A percentile compares a stretch with the other conserved stretches of the same genome.
Conservation (phyloP, 2,113 vertebrate genomes). For the Halichoeres trimaculatus region DNA sequence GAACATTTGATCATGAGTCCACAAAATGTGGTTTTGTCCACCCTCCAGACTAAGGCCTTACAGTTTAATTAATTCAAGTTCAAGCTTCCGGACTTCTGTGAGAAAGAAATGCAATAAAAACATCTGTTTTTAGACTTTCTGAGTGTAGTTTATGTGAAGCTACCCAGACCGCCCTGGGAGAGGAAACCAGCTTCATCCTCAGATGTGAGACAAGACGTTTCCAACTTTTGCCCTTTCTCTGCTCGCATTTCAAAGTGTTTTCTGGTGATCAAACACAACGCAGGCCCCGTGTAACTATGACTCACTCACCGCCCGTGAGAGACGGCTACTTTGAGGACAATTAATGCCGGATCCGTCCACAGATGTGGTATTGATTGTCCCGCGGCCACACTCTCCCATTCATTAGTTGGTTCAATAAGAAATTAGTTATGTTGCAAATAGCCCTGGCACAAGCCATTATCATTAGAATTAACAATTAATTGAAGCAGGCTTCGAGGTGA, state of each 20-base stretch:
- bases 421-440: slow-evolving; percentile 64
- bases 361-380: slow-evolving; percentile 69
- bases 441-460: slow-evolving; percentile 59
- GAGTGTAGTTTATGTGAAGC: neutral
- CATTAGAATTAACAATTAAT: slow-evolving; percentile 64
- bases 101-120: neutral
- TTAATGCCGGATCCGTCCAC: slow-evolving; percentile 54
- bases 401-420: slow-evolving; percentile 70
- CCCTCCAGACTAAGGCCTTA: neutral
- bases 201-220: neutral
- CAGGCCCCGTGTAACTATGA: slow-evolving; percentile 1
- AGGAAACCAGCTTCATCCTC: slow-evolving; percentile 14
- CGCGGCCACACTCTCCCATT: slow-evolving; percentile 58
- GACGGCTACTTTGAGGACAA: slow-evolving; percentile 44
- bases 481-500: slow-evolving; percentile 58
- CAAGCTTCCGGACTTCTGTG: neutral
- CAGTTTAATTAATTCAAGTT: neutral
- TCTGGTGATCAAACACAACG: slow-evolving; percentile 8
- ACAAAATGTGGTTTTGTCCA: neutral
- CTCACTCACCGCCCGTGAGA: slow-evolving; percentile 11
- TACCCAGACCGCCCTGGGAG: neutral
- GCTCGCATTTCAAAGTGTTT: slow-evolving; percentile 1
- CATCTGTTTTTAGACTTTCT: neutral
- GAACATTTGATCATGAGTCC: neutral
- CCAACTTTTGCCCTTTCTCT: neutral